Evolutionary conservation across 1,140 invertebrate genomes (phyloP).

Genomic region (Zaprionus africanus): DNA sequence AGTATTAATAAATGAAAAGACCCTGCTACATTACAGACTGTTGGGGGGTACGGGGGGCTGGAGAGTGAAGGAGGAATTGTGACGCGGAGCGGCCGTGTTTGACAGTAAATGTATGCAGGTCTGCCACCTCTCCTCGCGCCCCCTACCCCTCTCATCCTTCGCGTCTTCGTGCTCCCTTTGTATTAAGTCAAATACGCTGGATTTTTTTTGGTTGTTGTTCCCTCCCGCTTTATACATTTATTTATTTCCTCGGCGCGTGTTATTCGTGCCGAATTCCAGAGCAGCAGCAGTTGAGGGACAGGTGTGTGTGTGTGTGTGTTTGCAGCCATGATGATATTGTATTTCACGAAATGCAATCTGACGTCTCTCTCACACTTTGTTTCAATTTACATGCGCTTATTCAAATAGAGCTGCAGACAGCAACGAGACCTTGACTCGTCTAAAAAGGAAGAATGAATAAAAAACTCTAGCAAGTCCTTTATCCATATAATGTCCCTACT

Average conservation of each 20-base stretch:
- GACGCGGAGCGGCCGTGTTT: background rate
- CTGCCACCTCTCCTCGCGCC: background rate
- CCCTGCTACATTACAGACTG: background rate
- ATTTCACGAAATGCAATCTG: conserved; percentile 44
- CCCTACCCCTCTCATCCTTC: background rate
- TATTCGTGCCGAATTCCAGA: conserved; percentile 18
- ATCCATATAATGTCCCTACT: background rate
- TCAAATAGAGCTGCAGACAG: conserved; percentile 18
- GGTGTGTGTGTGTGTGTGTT: conserved; percentile 13
- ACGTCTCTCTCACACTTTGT: conserved; percentile 48
- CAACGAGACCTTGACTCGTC: background rate
- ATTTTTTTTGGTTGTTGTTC: background rate
- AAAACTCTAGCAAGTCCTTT: too few species aligned
- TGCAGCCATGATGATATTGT: conserved; percentile 28
- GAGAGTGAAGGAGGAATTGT: background rate
- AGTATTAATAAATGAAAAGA: conserved; percentile 45
- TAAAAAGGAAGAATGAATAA: background rate
- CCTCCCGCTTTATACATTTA: conserved; percentile 1
- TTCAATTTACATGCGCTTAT: conserved; percentile 48
- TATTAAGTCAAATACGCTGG: conserved; percentile 29
- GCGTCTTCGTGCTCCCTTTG: background rate
- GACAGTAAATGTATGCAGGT: conserved; percentile 34
- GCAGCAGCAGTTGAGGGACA: background rate
- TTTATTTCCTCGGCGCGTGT: conserved; percentile 22
- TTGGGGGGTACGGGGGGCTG: background rate